These are phyloP conservation scores for Ophraella communa DNA, from an alignment of 2,888 invertebrate species.

Conservation along the genomic window DNA sequence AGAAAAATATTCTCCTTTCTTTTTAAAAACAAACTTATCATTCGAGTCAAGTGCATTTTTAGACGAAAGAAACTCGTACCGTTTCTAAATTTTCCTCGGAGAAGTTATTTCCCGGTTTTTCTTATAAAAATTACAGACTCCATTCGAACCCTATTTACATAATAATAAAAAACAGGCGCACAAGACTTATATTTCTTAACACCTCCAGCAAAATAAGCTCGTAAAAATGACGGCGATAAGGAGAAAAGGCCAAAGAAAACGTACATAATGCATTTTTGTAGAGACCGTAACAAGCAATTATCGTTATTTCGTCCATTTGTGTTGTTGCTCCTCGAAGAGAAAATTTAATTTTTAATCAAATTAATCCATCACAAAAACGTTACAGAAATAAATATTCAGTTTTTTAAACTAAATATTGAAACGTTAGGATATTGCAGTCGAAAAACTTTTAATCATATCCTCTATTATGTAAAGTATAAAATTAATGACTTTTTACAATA, in stretches of 20 bases:
- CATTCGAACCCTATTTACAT: constrained; percentile 21
- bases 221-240: constrained; percentile 17
- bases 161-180: constrained; percentile 21
- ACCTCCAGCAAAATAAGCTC: constrained; percentile 14
- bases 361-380: no score
- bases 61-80: background rate
- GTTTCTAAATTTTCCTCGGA: constrained; percentile 8
- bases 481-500: no score
- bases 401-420: no score
- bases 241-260: background rate
- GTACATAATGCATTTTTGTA: background rate
- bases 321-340: no score
- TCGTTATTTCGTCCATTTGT: background rate
- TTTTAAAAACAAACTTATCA: background rate
- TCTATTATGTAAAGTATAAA: no score
- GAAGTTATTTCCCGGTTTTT: constrained; percentile 1
- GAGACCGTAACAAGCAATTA: background rate
- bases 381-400: no score
- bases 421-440: no score
- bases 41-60: constrained; percentile 4
- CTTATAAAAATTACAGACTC: constrained; percentile 13
- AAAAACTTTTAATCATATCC: no score
- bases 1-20: background rate
- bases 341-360: background rate
- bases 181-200: constrained; percentile 16